These are phyloP conservation scores for Metaphire vulgaris DNA, from an alignment of 1,140 invertebrate genomes.

Conservation along the genomic window DNA sequence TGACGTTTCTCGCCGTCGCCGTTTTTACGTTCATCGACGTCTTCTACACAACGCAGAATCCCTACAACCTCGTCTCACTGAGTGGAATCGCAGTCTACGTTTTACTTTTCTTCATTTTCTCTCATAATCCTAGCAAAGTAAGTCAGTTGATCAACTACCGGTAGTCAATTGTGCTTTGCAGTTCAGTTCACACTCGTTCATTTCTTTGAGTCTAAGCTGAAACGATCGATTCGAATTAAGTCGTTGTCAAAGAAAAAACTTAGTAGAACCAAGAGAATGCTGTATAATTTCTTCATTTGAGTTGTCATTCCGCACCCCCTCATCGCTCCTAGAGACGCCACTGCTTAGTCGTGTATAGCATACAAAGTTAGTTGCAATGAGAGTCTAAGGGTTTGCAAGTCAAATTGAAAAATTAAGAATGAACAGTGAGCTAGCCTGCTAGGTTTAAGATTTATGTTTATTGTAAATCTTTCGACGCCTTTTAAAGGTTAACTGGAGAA, in stretches of 20 bases:
- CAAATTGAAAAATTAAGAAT: neutral
- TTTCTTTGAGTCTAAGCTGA: neutral
- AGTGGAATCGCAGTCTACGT: constrained; percentile 35
- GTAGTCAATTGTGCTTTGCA: too few relatives aligned
- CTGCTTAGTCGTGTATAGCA: too few relatives aligned
- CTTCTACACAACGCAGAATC: constrained; percentile 23
- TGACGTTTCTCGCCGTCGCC: constrained; percentile 25
- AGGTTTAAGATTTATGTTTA: too few relatives aligned
- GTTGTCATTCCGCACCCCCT: too few relatives aligned
- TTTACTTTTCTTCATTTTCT: constrained; percentile 35
- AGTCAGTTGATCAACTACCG: neutral
- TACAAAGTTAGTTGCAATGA: too few relatives aligned
- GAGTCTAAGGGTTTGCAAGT: neutral
- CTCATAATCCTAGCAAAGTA: constrained; percentile 38
- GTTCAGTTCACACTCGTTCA: neutral
- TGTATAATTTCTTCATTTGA: too few relatives aligned
- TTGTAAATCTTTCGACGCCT: too few relatives aligned
- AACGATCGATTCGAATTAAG: neutral
- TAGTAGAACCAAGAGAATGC: neutral
- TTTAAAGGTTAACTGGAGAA: constrained; percentile 51
- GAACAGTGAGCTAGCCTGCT: constrained; percentile 13
- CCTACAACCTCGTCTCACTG: constrained; percentile 36
- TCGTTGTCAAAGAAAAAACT: neutral
- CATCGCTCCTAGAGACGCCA: too few relatives aligned
- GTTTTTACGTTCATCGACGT: constrained; percentile 28